Conservation (phyloP, 92 coral and sea anemone species). For the Umimayanthus chanpuru region DNA sequence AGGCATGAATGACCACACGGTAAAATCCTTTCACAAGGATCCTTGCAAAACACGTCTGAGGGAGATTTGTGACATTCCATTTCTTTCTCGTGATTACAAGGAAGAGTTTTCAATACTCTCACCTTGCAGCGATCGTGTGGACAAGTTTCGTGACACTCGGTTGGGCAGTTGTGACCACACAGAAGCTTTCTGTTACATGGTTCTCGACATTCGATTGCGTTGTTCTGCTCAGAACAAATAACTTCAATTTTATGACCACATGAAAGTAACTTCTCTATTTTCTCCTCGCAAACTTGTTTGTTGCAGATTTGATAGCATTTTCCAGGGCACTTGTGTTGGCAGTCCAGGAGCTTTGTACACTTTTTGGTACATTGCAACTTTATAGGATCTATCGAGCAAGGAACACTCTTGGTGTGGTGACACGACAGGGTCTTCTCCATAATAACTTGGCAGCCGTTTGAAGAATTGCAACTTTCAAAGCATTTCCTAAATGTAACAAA, state of each 20-base stretch:
- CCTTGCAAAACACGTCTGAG: slow-evolving; percentile 44
- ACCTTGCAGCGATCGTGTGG: slow-evolving; percentile 5
- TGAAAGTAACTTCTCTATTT: slow-evolving; percentile 28
- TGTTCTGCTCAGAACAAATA: slow-evolving; percentile 43
- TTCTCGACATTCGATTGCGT: slow-evolving; percentile 22
- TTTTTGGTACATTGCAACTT: slow-evolving; percentile 13
- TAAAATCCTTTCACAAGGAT: slow-evolving; percentile 47
- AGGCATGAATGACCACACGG: slow-evolving; percentile 72
- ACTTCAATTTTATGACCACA: slow-evolving; percentile 63
- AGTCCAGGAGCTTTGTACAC: slow-evolving; percentile 53
- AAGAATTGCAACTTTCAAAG: slow-evolving; percentile 22
- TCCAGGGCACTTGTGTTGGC: slow-evolving; percentile 56
- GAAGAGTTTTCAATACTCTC: slow-evolving; percentile 48
- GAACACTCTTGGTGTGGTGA: not conserved
- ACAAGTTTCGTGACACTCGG: slow-evolving; percentile 44
- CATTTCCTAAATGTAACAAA: slow-evolving; percentile 20
- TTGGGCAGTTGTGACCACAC: slow-evolving; percentile 66
- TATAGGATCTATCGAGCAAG: slow-evolving; percentile 36
- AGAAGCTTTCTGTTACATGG: slow-evolving; percentile 37
- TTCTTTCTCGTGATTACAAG: slow-evolving; percentile 64
- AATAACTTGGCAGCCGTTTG: not conserved
- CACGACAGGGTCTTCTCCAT: slow-evolving; percentile 28
- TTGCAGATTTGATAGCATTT: slow-evolving; percentile 45
- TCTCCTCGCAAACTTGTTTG: slow-evolving; percentile 41
- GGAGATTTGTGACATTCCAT: slow-evolving; percentile 50